phyloP scores from a whole-genome alignment of 2,113 vertebrate species.

The Ammodramus savannarum region DNA sequence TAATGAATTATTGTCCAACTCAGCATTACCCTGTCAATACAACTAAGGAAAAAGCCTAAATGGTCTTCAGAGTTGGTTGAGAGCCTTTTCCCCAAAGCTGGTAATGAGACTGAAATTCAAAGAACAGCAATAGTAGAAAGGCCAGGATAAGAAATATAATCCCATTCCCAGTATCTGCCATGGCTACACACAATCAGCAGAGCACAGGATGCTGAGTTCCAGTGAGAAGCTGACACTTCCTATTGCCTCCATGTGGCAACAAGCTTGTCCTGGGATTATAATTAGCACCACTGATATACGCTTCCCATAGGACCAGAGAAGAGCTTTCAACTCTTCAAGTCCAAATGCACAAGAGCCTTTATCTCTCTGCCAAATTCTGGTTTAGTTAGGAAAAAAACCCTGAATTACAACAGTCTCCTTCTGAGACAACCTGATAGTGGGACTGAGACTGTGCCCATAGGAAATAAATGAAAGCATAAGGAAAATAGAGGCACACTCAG shows the following conservation, averaged over 20 bases:
- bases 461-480: neutral
- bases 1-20: neutral
- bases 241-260: neutral
- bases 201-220: neutral
- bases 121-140: neutral
- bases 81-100: neutral
- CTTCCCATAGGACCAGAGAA: slow-evolving; percentile 4
- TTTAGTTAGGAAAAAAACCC: neutral
- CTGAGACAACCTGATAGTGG: neutral
- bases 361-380: neutral
- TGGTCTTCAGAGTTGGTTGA: neutral
- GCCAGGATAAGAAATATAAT: neutral
- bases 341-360: neutral
- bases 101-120: neutral
- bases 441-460: neutral
- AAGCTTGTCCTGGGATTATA: neutral
- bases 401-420: neutral
- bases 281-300: neutral
- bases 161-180: neutral
- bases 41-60: neutral
- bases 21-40: neutral
- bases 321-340: neutral
- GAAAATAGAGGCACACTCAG: neutral
- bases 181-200: neutral
- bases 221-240: neutral